Base-by-base conservation (phyloP, 2,888 invertebrate species). In the Drosophila monieri region DNA sequence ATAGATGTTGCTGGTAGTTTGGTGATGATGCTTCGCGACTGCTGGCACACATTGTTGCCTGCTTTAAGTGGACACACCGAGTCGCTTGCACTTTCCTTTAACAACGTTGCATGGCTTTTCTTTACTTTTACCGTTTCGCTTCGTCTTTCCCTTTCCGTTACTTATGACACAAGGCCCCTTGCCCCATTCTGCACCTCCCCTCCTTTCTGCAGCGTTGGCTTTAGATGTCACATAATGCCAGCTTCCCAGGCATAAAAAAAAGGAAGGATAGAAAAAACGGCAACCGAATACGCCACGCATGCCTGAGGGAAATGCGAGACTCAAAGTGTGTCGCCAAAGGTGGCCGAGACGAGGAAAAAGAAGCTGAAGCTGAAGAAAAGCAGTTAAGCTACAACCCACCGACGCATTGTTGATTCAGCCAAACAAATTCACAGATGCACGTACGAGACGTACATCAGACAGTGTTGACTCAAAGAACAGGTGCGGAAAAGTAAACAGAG, bases 1-100 rank as follows among this genome's bases (percentile, higher is more conserved):
- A 14, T 37, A 21, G 37, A 10, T 37, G 51, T 6, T 51, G 37
- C 23, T 14, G 37, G 21, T 10, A 8, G n/a, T n/a, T 12, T 37
- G 60, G 60, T 37, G 44, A 43, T 51, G 47, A 6, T 18, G 35
- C 35, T 27, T 14, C 18, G 39, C 71, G 39, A 23, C 18, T 25
- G 53, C 14, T 67, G 71, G 59, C 61, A 71, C 61, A 59, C 64
- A 71, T 73, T 74, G 59, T 71, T 75, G 62, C 48, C 58, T 56
- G 48, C 72, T 72, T 70, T 74, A 78, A 79, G 77, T 79, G 78
- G 69, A 78, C 76, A 76, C 58, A 68, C 48, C 48, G 49, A 61
- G 73, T 56, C 62, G 60, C 67, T 67, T 67, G 68, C 60, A 62
- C 60, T 62, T 65, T 67, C 69, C 67, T 61, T 60, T 64, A 65